Base-by-base conservation (phyloP, 1,140 invertebrate species). In the Halictus rubicundus region DNA sequence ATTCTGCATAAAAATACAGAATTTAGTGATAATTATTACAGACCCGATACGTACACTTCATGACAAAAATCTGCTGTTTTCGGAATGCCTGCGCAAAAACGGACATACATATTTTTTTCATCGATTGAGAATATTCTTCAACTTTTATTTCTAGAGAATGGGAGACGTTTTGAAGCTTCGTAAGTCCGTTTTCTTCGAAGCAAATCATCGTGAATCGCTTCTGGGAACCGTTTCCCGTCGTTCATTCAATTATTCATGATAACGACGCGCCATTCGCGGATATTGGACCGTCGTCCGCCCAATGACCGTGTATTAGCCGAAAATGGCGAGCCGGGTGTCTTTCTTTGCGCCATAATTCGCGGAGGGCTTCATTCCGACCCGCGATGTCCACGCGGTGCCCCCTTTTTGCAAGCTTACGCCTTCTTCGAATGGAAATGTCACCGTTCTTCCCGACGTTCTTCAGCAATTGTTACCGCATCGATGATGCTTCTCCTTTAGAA, bases 271-370 rank as follows among this genome's bases (percentile, higher is more conserved):
- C 61, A 25, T 74, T 37, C 61, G 32, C n/a, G 42, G n/a, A 37
- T 27, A 64, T 8, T 61, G 71, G 23, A 12, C 46, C 32, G 3
- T 27, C 27, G 27, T 21, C n/a, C 63, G 5, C 19, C 61, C 14
- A 49, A 74, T 74, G 72, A 65, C 49, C 46, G 46, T 37, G 72
- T 74, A 74, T 74, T 74, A 74, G 65, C 72, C 72, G 46, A 74
- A 74, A 74, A 74, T 57, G 72, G 72, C 46, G 14, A 21, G 7
- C 7, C 63, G 25, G 42, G 46, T 42, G 61, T 74, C 72, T 74
- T 74, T 74, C 72, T 74, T 66, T 66, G 46, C 46, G 61, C 52
- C 72, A 74, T 74, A 74, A 74, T 63, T 74, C 72, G 72, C 49
- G 46, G 52, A 39, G 32, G 46, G 49, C 46, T 61, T 19, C 6